phyloP scores from a whole-genome alignment of 2,113 vertebrate genomes.

The Amblyornis subalaris region DNA sequence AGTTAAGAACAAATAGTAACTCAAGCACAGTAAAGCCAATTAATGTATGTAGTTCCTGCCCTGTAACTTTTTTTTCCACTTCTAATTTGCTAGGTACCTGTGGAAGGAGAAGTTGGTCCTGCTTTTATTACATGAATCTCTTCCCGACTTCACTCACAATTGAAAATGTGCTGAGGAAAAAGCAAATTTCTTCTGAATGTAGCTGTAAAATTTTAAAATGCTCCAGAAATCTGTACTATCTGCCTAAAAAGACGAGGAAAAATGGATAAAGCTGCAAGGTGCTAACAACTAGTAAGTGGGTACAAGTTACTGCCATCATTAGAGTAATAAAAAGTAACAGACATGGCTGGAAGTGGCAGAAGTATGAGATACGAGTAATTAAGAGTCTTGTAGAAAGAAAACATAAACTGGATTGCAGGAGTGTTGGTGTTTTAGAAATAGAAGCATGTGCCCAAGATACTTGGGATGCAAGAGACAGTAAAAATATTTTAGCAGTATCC shows the following conservation, averaged over 20 bases:
- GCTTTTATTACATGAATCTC: not conserved
- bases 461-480: not conserved
- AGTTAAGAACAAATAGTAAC: not conserved
- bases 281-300: not conserved
- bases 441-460: not conserved
- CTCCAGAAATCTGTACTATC: not conserved
- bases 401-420: not conserved
- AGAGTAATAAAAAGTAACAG: not conserved
- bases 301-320: not conserved
- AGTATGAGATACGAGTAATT: not conserved
- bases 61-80: not conserved
- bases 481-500: not conserved
- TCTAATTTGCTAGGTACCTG: not conserved
- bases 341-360: rapidly evolving
- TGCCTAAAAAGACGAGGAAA: not conserved
- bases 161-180: not conserved
- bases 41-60: not conserved
- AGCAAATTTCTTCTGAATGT: not conserved
- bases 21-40: not conserved
- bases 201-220: not conserved
- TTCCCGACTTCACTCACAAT: not conserved
- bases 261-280: not conserved
- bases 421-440: not conserved
- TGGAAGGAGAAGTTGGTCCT: not conserved
- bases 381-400: not conserved